These are phyloP conservation scores for Streptopelia turtur DNA, from an alignment of 2,797 vertebrate species.

Conservation along the genomic window DNA sequence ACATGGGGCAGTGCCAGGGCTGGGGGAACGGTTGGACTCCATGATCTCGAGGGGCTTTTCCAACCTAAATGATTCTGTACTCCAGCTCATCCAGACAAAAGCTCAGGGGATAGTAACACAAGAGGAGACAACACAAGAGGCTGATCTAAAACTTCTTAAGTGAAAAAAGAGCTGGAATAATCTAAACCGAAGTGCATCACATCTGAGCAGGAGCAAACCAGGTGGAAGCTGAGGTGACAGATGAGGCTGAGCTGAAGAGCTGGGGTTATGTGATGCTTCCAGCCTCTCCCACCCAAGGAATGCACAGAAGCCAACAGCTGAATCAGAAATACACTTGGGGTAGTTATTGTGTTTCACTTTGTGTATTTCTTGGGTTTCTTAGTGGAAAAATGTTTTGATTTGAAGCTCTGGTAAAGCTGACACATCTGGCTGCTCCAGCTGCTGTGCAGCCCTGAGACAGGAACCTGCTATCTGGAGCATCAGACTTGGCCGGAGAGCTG, in stretches of 20 bases:
- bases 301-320: background rate
- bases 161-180: background rate
- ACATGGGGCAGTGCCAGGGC: no score
- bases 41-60: no score
- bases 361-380: background rate
- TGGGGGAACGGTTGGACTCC: no score
- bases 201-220: background rate
- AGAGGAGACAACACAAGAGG: background rate
- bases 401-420: background rate
- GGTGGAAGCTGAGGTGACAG: background rate
- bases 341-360: background rate
- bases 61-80: no score
- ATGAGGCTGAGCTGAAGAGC: background rate
- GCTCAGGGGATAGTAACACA: background rate
- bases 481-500: background rate
- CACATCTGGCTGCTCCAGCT: background rate
- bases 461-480: background rate
- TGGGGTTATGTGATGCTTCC: background rate
- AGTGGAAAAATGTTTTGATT: background rate
- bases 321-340: background rate
- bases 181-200: background rate
- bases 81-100: background rate
- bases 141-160: background rate
- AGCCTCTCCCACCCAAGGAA: constrained; percentile 11
- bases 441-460: background rate